phyloP scores from a whole-genome alignment of 2,888 invertebrate species.

The Tortricodes alternella region DNA sequence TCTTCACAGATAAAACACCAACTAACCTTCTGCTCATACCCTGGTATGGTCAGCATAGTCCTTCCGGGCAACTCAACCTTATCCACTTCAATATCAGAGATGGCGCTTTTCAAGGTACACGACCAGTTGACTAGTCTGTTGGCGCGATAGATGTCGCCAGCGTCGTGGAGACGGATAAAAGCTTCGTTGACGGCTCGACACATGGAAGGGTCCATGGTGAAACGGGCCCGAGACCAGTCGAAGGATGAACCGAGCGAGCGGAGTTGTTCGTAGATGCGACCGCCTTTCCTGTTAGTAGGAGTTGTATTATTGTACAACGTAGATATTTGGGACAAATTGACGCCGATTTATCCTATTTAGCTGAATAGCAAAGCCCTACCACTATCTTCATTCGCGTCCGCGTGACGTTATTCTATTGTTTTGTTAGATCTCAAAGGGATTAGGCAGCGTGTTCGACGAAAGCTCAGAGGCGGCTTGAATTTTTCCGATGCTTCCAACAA shows the following conservation, averaged over 20 bases:
- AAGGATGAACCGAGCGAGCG: conserved; percentile 94
- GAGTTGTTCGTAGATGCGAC: conserved; percentile 90
- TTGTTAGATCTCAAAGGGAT: no score
- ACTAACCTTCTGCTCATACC: conserved; percentile 88
- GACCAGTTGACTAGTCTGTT: conserved; percentile 99
- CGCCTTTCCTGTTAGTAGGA: conserved; percentile 85
- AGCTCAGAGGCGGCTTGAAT: no score
- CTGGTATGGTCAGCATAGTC: conserved; percentile 94
- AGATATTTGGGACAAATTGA: no score
- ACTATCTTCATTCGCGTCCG: no score
- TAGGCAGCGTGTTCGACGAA: no score
- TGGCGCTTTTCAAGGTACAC: conserved; percentile 97
- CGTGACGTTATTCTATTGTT: no score
- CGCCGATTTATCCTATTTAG: no score
- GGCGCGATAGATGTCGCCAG: conserved; percentile 94
- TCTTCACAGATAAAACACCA: neutral
- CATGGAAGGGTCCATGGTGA: conserved; percentile 97
- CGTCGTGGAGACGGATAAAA: conserved; percentile 94
- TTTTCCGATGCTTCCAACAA: no score
- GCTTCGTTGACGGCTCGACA: conserved; percentile 96
- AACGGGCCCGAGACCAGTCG: conserved; percentile 97
- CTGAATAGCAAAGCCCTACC: no score
- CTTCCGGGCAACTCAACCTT: conserved; percentile 94
- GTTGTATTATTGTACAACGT: neutral
- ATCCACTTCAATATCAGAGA: conserved; percentile 99